These are phyloP conservation scores for Onychomys leucogaster DNA, from an alignment of 2,797 vertebrate genomes.

Conservation along the genomic window DNA sequence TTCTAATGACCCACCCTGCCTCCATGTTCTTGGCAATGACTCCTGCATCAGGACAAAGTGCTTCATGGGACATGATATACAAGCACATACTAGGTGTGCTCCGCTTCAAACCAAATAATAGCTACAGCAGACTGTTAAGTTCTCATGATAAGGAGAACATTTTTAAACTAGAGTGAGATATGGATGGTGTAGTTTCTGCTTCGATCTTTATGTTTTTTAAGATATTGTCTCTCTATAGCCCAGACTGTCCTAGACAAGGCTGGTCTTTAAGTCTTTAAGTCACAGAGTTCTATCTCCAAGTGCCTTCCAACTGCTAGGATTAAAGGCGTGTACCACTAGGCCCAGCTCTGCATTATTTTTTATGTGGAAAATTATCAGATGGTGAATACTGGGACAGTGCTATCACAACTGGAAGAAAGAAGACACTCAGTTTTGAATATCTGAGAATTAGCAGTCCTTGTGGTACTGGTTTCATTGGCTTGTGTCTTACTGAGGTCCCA, in stretches of 20 bases:
- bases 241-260: no score
- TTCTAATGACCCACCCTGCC: neutral
- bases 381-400: neutral
- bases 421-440: neutral
- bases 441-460: neutral
- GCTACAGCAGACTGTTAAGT: fast-evolving
- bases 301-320: neutral
- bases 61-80: fast-evolving
- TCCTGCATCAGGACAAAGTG: neutral
- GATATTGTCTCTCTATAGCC: neutral
- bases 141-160: neutral
- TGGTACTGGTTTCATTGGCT: neutral
- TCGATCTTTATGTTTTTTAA: no score
- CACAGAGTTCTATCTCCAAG: neutral
- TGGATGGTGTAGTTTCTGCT: neutral
- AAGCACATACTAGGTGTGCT: fast-evolving
- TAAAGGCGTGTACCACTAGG: neutral
- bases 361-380: neutral
- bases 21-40: neutral
- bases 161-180: neutral
- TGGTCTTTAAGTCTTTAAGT: neutral
- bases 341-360: neutral
- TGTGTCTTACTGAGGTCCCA: neutral
- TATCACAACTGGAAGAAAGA: neutral
- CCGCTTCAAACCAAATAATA: fast-evolving